Base-by-base conservation (phyloP, 1,140 invertebrate genomes). In the Drosophila baimaii region DNA sequence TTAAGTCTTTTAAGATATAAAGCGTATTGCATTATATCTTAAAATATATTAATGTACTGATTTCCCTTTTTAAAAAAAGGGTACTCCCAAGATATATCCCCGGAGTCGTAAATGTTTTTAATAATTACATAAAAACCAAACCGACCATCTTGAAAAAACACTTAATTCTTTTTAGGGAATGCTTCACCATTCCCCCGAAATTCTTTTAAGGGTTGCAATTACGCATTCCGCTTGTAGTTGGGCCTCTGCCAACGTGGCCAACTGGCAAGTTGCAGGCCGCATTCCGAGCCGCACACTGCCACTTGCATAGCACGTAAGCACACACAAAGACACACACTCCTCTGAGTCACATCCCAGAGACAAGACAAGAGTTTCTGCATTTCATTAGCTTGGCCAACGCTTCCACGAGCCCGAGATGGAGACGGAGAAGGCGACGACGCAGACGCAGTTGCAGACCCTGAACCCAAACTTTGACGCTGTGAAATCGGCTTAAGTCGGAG, bases 401-500 rank as follows among this genome's bases (percentile, higher is more conserved):
- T 31, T 31, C 37, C 66, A 51, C n/a, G n/a, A 27, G 64, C 65
- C 33, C 31, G n/a, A 29, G 27, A 13, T 21, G 13, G 33, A 54
- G 19, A 21, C n/a, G 31, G 49, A 52, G 49, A 52, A 12, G 9
- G 10, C 27, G 10, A 31, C n/a, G 47, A 51, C 25, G 10, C 6
- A 51, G 47, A 19, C 8, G 13, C 47, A 51, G 47, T 19, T 8
- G 23, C 49, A 52, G 65, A 70, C 65, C 52, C 52, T 72, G 68
- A 71, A 70, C 39, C 68, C 31, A 49, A 68, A 66, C 64, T 46
- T 56, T 29, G 41, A 33, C 33, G 44, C 44, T 61, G 68, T 73
- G 70, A 59, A 72, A 72, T 72, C 68, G 68, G 70, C 70, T 73
- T 73, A 73, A 72, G 39, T 17, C 25, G 15, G 43, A 31, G 29